A percentile compares a stretch with the other conserved stretches of the same genome.
Evolutionary conservation across 2,888 invertebrate species (phyloP).

Genomic region (Adela reaumurella): DNA sequence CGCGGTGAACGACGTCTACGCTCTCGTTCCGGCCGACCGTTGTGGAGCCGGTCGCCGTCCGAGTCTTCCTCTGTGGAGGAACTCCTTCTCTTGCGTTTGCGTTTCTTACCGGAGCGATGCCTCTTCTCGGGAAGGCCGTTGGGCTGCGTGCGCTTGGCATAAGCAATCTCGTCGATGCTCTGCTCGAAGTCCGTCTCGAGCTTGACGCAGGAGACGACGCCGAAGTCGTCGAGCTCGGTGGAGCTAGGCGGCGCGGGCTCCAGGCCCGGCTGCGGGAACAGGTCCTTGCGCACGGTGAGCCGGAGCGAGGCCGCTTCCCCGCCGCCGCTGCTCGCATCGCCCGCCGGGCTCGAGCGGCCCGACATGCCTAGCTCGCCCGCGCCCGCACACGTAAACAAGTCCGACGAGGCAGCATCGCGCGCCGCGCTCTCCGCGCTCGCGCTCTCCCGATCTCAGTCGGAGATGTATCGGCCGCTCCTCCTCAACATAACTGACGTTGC

Average conservation of each 20-base stretch:
- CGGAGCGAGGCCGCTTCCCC: conserved; percentile 28
- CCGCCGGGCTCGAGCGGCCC: conserved; percentile 47
- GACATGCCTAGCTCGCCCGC: conserved; percentile 27
- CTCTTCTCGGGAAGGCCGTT: conserved; percentile 30
- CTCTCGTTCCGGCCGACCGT: conserved; percentile 36
- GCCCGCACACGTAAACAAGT: background rate
- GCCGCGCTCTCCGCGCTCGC: conserved; percentile 30
- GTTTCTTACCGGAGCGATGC: conserved; percentile 18
- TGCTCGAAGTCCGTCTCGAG: conserved; percentile 52
- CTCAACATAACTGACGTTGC: background rate
- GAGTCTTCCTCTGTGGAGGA: conserved; percentile 15
- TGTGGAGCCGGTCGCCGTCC: conserved; percentile 28
- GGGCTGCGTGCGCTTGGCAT: conserved; percentile 36
- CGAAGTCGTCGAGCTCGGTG: conserved; percentile 26
- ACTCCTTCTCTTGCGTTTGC: conserved; percentile 34
- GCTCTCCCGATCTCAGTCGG: background rate
- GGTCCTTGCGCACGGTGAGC: conserved; percentile 50
- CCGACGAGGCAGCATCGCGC: conserved; percentile 24
- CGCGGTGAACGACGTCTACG: conserved; percentile 32
- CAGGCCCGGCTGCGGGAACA: conserved; percentile 37
- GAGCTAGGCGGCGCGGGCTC: conserved; percentile 21
- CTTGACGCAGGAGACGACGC: conserved; percentile 36
- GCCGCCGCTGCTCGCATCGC: conserved; percentile 41
- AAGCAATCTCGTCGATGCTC: conserved; percentile 45
- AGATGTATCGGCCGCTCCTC: background rate